Conservation (phyloP, 2,113 vertebrate genomes). For the Thunnus thynnus region DNA sequence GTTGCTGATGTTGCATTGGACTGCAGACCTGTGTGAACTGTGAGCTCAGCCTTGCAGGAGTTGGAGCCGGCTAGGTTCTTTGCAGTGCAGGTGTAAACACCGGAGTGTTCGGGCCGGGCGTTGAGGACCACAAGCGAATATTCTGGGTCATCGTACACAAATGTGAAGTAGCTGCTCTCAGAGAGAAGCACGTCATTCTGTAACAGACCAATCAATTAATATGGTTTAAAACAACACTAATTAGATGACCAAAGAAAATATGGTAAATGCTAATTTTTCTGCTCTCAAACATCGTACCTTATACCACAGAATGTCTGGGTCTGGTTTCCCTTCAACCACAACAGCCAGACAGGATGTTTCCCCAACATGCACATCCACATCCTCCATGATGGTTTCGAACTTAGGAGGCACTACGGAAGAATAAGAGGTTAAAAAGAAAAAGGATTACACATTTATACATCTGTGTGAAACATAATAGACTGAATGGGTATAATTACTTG, state of each 20-base stretch:
- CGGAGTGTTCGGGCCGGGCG: constrained; percentile 84
- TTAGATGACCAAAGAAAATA: too few relatives aligned
- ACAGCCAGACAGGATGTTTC: constrained; percentile 90
- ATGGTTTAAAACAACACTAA: neutral
- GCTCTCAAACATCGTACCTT: constrained; percentile 83
- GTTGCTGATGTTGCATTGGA: neutral
- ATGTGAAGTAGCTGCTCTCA: constrained; percentile 92
- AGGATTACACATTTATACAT: neutral
- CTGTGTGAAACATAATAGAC: neutral
- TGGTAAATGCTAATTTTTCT: neutral
- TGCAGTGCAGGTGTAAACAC: constrained; percentile 93
- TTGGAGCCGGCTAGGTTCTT: constrained; percentile 91
- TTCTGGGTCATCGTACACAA: constrained; percentile 94
- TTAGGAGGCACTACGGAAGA: constrained; percentile 87
- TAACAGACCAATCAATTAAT: constrained; percentile 8
- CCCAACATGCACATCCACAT: constrained; percentile 89
- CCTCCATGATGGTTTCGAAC: constrained; percentile 98
- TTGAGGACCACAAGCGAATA: constrained; percentile 94
- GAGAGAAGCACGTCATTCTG: constrained; percentile 91
- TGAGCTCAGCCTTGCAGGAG: constrained; percentile 95
- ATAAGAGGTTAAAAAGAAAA: neutral
- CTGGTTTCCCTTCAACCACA: constrained; percentile 93
- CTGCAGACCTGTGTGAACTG: constrained; percentile 87
- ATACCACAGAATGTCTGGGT: constrained; percentile 95
- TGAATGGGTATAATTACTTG: too few relatives aligned